Evolutionary conservation across 2,888 invertebrate genomes (phyloP), one percentile per base, ranked within the genome.

Genomic region (Eupithecia tripunctaria): DNA sequence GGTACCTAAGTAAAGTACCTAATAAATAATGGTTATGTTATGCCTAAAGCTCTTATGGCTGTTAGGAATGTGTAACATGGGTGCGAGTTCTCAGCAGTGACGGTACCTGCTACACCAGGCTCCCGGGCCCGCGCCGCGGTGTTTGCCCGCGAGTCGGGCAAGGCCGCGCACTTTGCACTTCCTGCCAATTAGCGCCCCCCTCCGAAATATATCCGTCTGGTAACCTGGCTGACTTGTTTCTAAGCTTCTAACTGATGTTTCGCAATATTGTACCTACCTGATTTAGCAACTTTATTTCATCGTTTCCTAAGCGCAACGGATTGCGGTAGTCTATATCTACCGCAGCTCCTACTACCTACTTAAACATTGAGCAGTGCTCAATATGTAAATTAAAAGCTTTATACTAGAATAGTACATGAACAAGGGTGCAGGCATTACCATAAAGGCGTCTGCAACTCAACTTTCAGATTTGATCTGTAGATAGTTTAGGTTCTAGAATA

Each of bases 81-180:
- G 41, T 41, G 15, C n/a, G n/a, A 43, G 43, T 43, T 43, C 6
- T 43, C 43, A 43, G n/a, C 43, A 43, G 43, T n/a, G 18, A 5
- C 15, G 14, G 38, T 38, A 38, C 10, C n/a, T n/a, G n/a, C n/a
- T n/a, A n/a, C 2, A 2, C 29, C 4, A 29, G 29, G 38, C 15
- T 5, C 4, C 41, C 15, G 15, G 15, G 15, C 15, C 41, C 41
- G 15, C 29, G 21, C 41, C 41, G 41, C 29, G 21, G n/a, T 10
- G 25, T 47, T 65, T 62, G 10, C 32, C 10, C 74, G 79, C 78
- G 79, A 78, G 80, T 76, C 76, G 80, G 76, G 73, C 84, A 84
- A 85, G 86, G 85, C 78, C 82, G 82, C 72, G 83, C 79, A 85
- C 85, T 86, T 85, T 78, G 81, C 79, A 79, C 85, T 86, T 86